phyloP scores from a whole-genome alignment of 2,888 invertebrate genomes.

The Patella ulyssiponensis region DNA sequence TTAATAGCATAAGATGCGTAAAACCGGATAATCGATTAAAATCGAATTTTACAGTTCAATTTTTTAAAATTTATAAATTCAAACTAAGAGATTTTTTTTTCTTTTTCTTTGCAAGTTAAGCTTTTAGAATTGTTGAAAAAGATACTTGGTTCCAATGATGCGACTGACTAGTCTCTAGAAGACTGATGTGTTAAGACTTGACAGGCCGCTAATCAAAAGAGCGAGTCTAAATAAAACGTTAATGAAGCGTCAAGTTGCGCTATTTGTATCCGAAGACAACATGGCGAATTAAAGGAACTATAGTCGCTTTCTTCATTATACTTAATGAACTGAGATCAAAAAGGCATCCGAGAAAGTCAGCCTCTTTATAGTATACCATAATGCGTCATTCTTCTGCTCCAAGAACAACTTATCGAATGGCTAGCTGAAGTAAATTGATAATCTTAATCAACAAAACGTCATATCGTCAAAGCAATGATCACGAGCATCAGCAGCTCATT shows the following conservation, averaged over 20 bases:
- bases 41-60: too few species aligned
- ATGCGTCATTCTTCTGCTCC: too few species aligned
- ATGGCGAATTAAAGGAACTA: background rate
- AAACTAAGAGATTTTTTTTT: too few species aligned
- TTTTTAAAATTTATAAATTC: too few species aligned
- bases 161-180: background rate
- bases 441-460: too few species aligned
- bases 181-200: background rate
- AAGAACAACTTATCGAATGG: too few species aligned
- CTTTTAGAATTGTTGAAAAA: slow-evolving; percentile 1
- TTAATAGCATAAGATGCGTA: too few species aligned
- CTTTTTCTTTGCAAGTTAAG: background rate
- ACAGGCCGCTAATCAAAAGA: slow-evolving; percentile 2
- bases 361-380: too few species aligned
- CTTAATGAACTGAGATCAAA: slow-evolving; percentile 7
- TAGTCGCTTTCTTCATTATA: background rate
- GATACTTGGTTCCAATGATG: background rate
- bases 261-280: slow-evolving; percentile 23
- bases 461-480: too few species aligned
- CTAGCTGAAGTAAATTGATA: too few species aligned
- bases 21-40: too few species aligned
- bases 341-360: background rate
- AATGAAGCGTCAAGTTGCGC: slow-evolving; percentile 25
- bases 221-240: slow-evolving; percentile 3
- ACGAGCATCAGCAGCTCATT: too few species aligned